Base-by-base conservation (phyloP, 1,140 invertebrate species). In the Oncopodura yosiiana region DNA sequence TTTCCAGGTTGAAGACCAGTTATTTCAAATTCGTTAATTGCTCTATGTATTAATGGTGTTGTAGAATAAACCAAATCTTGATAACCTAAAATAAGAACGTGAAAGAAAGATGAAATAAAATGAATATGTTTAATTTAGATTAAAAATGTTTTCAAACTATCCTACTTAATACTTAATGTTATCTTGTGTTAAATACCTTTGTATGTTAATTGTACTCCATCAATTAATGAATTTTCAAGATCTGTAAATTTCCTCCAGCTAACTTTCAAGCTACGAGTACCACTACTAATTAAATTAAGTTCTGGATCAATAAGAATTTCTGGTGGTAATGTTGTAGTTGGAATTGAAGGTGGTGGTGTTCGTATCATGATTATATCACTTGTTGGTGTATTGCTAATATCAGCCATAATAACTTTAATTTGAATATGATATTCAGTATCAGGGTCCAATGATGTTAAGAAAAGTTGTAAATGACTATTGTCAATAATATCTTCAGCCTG, bases 171-270 rank as follows among this genome's bases (percentile, higher is more conserved):
- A 49, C 14, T 6, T 30, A 8, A 45, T 43, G 49, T 50, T 62
- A 70, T 69, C 69, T 81, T 81, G 34, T 79, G 78, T 41, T 81
- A 78, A 1, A 78, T 70, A 63, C 82, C 80, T 66, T 82, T 84
- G 65, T 84, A 89, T 48, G 79, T 71, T 12, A 85, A 62, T 58
- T 82, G 81, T 16, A 84, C 76, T 2, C 81, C 83, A 61, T 85
- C 82, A 58, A 84, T 80, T 58, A 81, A 80, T 48, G 83, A 80
- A 55, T 87, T 68, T 68, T 92, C 88, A 18, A 83, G 78, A 43
- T 84, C 81, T 1, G 76, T 75, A 58, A 93, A 86, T 65, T 83
- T 83, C 60, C 84, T 78, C 89, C 89, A 94, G 29, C 75, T 78
- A 0, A 92, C 73, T 43, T 80, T 80, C 2, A 81, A 84, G 0